Base-by-base conservation (phyloP, 2,888 invertebrate species). In the Cryptocephalus primarius region DNA sequence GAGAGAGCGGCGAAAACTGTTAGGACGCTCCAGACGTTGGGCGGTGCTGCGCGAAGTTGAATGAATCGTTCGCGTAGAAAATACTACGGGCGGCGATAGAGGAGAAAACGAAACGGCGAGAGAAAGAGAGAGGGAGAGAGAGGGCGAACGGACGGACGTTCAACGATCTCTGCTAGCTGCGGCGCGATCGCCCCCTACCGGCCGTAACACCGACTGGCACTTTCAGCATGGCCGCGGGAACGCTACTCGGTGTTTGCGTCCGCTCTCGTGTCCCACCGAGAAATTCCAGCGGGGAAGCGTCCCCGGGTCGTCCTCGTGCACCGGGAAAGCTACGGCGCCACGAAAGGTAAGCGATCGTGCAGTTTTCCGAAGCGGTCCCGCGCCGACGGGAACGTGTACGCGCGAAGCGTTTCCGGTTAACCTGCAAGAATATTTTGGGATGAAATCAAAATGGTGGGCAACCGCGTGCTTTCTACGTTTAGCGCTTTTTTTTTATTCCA, bases 401-500 rank as follows among this genome's bases (percentile, higher is more conserved):
- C 48, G 43, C 56, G 54, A 58, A 62, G 64, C 66, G 64, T 68
- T 65, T 68, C 68, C 67, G 68, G 67, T 64, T 69, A 69, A 68
- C 69, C 68, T 68, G 66, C 61, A 68, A 67, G 65, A 62, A 59
- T 60, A 57, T 62, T 62, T 62, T 61, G 58, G 61, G 62, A 61
- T 60, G 57, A 60, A 64, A 64, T 65, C 69, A 69, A 69, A 68
- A 69, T 69, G 69, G 69, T 64, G 68, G 68, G 63, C 54, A 55
- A 68, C 68, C 69, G 68, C 69, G 69, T 68, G 68, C 66, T 66
- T 22, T 65, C 55, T 57, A 53, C 55, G 53, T 59, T 63, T 61
- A 58, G 60, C 60, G 62, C 63, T 61, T 60, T 59, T 60, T 39
- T 59, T 57, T 55, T 54, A 50, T 41, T 48, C 22, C 22, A 6